These are phyloP conservation scores for Cephalopachus bancanus DNA, from an alignment of 2,797 vertebrate genomes.

Conservation along the genomic window DNA sequence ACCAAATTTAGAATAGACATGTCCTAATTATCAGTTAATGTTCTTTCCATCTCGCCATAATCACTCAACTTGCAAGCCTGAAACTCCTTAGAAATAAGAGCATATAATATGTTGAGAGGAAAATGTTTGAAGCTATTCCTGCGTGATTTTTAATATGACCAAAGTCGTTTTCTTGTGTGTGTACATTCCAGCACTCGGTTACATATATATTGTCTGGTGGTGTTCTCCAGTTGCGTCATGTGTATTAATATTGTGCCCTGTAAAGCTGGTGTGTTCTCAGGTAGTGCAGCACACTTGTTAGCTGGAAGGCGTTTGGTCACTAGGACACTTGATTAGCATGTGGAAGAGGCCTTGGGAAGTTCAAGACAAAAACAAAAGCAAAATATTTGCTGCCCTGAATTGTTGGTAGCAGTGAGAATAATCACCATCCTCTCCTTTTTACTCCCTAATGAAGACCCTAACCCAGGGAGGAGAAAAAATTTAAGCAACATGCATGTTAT, in stretches of 20 bases:
- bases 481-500: neutral
- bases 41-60: slow-evolving; percentile 17
- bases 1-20: slow-evolving; percentile 12
- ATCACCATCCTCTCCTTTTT: neutral
- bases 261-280: neutral
- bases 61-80: neutral
- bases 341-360: neutral
- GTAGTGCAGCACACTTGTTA: neutral
- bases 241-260: no score
- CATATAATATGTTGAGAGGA: neutral
- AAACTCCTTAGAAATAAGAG: slow-evolving; percentile 18
- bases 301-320: neutral
- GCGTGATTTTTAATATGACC: neutral
- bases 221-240: neutral
- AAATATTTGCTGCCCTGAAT: neutral
- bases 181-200: neutral
- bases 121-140: neutral
- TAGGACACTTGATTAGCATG: neutral
- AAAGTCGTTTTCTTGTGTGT: neutral
- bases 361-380: slow-evolving; percentile 32
- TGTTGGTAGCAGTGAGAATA: neutral
- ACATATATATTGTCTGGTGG: neutral
- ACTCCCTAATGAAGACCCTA: neutral
- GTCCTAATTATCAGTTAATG: slow-evolving; percentile 45
- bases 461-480: neutral